These are phyloP conservation scores for Oreochromis spilurus DNA, from an alignment of 2,113 vertebrate species.

Conservation along the genomic window DNA sequence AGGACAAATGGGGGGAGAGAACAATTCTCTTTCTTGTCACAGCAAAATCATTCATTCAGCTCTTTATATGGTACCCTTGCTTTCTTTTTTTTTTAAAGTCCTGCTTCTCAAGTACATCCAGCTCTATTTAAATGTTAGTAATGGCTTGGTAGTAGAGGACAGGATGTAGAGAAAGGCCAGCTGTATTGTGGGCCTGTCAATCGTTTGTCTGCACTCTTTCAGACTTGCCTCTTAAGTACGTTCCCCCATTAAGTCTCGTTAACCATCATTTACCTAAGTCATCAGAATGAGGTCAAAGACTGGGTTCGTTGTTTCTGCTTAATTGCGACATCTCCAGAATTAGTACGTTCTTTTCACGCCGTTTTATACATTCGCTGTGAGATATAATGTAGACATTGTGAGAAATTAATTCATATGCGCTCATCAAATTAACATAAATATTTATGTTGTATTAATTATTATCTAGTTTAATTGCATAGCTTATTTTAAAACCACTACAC, in stretches of 20 bases:
- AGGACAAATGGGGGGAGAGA: slow-evolving; percentile 49
- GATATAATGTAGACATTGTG: neutral
- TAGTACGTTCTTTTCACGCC: neutral
- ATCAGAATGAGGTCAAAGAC: slow-evolving; percentile 32
- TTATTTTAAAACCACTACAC: neutral
- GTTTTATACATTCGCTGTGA: neutral
- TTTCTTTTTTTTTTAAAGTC: slow-evolving; percentile 37
- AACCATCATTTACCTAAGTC: slow-evolving; percentile 45
- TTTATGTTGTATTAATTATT: neutral
- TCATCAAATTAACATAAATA: neutral
- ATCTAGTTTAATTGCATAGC: neutral
- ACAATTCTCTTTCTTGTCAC: slow-evolving; percentile 58
- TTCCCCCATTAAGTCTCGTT: slow-evolving; percentile 45
- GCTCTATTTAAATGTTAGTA: slow-evolving; percentile 56
- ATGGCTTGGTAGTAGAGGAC: slow-evolving; percentile 41
- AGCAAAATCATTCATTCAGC: slow-evolving; percentile 53
- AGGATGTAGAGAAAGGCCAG: slow-evolving; percentile 1
- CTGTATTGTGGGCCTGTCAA: slow-evolving; percentile 61
- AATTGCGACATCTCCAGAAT: slow-evolving; percentile 24
- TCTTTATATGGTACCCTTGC: slow-evolving; percentile 37
- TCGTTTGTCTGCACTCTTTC: slow-evolving; percentile 39
- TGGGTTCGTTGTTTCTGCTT: slow-evolving; percentile 22
- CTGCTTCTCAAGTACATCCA: slow-evolving; percentile 36
- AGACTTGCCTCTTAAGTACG: slow-evolving; percentile 37
- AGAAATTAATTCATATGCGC: neutral